These are phyloP conservation scores for Henicopernis longicauda DNA, from an alignment of 2,113 vertebrate genomes.

Conservation along the genomic window DNA sequence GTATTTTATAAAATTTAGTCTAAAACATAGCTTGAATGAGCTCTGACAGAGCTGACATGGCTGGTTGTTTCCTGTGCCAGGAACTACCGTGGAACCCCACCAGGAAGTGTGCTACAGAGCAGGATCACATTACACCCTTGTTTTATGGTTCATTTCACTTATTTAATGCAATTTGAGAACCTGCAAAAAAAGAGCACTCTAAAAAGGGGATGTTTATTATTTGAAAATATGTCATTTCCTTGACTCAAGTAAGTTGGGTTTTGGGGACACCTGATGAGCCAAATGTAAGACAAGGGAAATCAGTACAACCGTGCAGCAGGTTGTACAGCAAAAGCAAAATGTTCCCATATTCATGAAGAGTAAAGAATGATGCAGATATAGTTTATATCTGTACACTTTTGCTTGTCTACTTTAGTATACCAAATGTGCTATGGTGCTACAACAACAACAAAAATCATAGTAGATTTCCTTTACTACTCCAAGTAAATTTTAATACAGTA, in stretches of 20 bases:
- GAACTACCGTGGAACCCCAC: constrained; percentile 73
- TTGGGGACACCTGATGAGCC: constrained; percentile 3
- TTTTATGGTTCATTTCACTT: constrained; percentile 81
- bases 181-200: constrained; percentile 66
- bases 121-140: constrained; percentile 75
- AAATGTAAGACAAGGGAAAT: neutral
- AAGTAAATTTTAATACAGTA: neutral
- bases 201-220: constrained; percentile 58
- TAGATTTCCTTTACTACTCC: neutral
- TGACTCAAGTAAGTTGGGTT: constrained; percentile 48
- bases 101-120: constrained; percentile 72
- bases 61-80: constrained; percentile 74
- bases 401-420: neutral
- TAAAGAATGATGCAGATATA: neutral
- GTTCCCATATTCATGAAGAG: neutral
- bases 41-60: constrained; percentile 54
- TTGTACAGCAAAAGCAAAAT: neutral
- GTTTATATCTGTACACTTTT: neutral
- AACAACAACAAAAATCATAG: neutral
- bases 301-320: neutral
- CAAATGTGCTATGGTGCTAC: neutral
- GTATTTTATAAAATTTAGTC: constrained; percentile 49
- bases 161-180: constrained; percentile 76
- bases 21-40: constrained; percentile 69
- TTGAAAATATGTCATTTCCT: constrained; percentile 52